These are phyloP conservation scores for Platichthys flesus DNA, from an alignment of 2,113 vertebrate species.

Conservation along the genomic window DNA sequence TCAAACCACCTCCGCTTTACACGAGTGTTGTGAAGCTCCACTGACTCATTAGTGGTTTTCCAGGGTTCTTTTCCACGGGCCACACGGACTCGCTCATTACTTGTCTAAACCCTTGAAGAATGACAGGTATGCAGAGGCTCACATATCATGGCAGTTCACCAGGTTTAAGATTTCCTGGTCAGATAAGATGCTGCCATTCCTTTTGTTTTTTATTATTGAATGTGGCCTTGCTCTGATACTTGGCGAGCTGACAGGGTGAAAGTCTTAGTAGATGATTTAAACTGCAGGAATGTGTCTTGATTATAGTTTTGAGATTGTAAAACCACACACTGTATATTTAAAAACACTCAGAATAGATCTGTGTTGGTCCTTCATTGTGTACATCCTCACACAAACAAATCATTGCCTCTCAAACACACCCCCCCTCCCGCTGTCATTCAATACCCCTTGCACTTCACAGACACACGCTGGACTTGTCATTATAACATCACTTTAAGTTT, in stretches of 20 bases:
- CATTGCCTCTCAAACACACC: too few species aligned
- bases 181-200: slow-evolving; percentile 45
- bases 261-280: background rate
- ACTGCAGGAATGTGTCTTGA: background rate
- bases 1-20: too few species aligned
- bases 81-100: slow-evolving; percentile 36
- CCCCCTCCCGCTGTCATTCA: slow-evolving; percentile 2
- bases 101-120: slow-evolving; percentile 56
- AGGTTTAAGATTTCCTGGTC: slow-evolving; percentile 23
- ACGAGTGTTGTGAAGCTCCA: background rate
- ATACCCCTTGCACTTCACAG: slow-evolving; percentile 25
- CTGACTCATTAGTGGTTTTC: background rate
- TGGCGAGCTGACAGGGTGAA: background rate
- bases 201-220: slow-evolving; percentile 22
- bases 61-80: background rate
- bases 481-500: slow-evolving; percentile 55
- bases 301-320: background rate
- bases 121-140: slow-evolving; percentile 65
- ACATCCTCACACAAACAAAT: background rate
- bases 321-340: background rate
- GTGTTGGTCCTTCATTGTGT: background rate
- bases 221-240: slow-evolving; percentile 32
- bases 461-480: slow-evolving; percentile 51
- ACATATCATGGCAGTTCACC: slow-evolving; percentile 31
- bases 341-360: background rate